These are phyloP conservation scores for Garra rufa DNA, from an alignment of 2,113 vertebrate species.

Conservation along the genomic window DNA sequence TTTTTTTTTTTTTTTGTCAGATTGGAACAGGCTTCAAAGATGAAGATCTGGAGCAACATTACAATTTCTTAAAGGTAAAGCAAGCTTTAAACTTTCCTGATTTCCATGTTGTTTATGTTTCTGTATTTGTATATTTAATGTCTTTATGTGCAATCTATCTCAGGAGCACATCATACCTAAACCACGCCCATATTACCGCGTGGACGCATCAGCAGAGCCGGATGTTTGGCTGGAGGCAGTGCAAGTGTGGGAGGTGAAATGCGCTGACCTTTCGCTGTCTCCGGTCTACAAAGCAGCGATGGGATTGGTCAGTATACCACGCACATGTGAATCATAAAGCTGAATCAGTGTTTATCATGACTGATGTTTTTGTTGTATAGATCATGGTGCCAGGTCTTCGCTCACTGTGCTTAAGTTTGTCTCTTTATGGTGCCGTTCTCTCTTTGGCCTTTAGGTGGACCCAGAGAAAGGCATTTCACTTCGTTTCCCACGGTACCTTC, in stretches of 20 bases:
- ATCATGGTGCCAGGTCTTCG: background rate
- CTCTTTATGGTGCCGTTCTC: background rate
- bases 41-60: constrained; percentile 85
- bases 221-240: constrained; percentile 88
- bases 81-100: background rate
- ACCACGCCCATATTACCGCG: constrained; percentile 84
- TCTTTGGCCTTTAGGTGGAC: constrained; percentile 79
- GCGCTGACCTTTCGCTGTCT: constrained; percentile 88
- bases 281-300: constrained; percentile 87
- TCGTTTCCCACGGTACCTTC: constrained; percentile 87
- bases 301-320: constrained; percentile 83
- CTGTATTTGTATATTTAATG: background rate
- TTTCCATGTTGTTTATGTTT: background rate
- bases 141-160: background rate
- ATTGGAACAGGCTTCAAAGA: constrained; percentile 93
- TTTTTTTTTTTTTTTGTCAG: constrained; percentile 64
- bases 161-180: constrained; percentile 82
- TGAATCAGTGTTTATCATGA: background rate
- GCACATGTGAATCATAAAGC: background rate
- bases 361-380: background rate
- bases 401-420: background rate
- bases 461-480: constrained; percentile 89
- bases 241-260: constrained; percentile 92
- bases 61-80: constrained; percentile 84
- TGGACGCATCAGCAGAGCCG: constrained; percentile 80